A percentile compares a stretch with the other conserved stretches of the same genome.
Evolutionary conservation across 2,113 vertebrate genomes (phyloP).

Genomic region (Datnioides undecimradiatus): DNA sequence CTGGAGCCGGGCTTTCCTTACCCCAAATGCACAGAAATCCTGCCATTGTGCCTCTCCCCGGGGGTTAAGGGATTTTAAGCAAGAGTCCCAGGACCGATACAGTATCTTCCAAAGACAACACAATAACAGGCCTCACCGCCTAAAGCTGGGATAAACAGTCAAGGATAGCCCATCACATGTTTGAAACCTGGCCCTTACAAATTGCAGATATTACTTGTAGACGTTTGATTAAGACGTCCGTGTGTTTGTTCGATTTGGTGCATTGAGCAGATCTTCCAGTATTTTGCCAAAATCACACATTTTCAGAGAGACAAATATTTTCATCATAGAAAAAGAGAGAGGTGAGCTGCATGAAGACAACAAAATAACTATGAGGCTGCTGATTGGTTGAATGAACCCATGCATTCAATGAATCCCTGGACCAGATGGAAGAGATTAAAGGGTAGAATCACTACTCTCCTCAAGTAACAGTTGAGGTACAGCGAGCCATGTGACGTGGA

Average conservation of each 20-base stretch:
- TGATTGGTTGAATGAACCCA: background rate
- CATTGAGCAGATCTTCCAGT: background rate
- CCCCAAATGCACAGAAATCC: constrained; percentile 65
- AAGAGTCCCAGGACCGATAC: constrained; percentile 25
- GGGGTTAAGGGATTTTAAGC: constrained; percentile 51
- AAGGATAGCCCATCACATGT: background rate
- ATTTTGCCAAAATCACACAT: background rate
- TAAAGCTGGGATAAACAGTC: background rate
- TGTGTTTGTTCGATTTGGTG: background rate
- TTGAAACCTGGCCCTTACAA: no score
- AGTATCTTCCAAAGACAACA: constrained; percentile 11
- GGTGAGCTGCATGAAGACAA: background rate
- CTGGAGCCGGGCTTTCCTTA: constrained; percentile 43
- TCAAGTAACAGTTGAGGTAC: background rate
- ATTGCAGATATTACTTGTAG: background rate
- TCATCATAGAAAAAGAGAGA: background rate
- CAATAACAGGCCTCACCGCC: background rate
- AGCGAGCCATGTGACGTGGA: background rate
- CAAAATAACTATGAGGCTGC: background rate
- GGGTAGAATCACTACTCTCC: background rate
- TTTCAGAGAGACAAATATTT: constrained; percentile 1
- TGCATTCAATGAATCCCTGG: background rate
- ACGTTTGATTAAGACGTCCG: background rate
- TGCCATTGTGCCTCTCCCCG: constrained; percentile 65
- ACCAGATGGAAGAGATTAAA: background rate